Evolutionary conservation across 2,113 vertebrate genomes (phyloP), one percentile per base, ranked within the genome.

Genomic region (Bucco capensis): DNA sequence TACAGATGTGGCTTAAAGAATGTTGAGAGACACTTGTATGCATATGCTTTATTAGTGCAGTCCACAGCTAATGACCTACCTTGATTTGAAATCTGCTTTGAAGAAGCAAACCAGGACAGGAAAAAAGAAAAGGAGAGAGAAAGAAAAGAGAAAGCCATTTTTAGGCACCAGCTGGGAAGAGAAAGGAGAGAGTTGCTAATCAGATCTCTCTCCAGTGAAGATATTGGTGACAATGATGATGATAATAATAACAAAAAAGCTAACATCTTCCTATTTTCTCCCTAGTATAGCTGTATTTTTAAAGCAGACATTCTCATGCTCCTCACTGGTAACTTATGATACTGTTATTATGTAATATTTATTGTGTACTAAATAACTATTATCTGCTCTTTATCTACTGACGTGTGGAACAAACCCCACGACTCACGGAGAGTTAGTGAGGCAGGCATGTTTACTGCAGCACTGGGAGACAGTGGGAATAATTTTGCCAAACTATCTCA

Each of bases 1-100:
- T 70, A 40, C 0, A 0, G 3, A 2, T 61, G 12, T 35, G 56
- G 8, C 33, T 85, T 74, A 60, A 83, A 61, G 27, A 51, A 57
- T 14, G 4, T 5, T 56, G 27, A 38, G 22, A 56, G 18, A 65
- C 7, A 14, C 31, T 88, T 69, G 40, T 3, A 28, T 38, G 19
- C n/a, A n/a, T 12, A 9, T 35, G 9, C 7, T 64, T 56, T 58
- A 42, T 33, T 51, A 69, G 27, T 44, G 27, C 1, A 3, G 38
- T 61, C 31, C 23, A 38, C 44, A 65, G 44, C 10, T 3, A 3
- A 47, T 78, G 42, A 67, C 23, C 19, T 49, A 14, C 31, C 19
- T 77, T 77, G 33, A 49, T 19, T 42, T 66, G 33, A 73, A 84
- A 67, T 81, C 51, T 54, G 3, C 50, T 27, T 74, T 62, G 62